These are phyloP conservation scores for Lampropteryx suffumata DNA, from an alignment of 2,888 invertebrate species.

Conservation along the genomic window DNA sequence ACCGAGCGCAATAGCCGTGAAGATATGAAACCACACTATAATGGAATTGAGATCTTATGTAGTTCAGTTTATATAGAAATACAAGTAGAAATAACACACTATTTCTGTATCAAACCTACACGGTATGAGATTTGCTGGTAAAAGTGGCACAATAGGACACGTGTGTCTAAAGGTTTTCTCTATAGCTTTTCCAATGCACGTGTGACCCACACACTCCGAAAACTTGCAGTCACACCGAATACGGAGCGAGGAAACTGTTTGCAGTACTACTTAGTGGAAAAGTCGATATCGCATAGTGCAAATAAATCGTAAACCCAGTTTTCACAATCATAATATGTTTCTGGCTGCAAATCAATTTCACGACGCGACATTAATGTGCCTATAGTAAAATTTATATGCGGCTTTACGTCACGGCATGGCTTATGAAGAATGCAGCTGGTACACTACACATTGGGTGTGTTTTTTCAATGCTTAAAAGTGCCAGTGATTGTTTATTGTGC, in stretches of 20 bases:
- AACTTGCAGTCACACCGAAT: neutral
- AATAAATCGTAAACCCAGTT: conserved; percentile 83
- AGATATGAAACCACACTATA: conserved; percentile 41
- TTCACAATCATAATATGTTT: conserved; percentile 83
- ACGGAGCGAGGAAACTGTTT: neutral
- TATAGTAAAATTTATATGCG: conserved; percentile 82
- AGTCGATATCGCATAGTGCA: conserved; percentile 76
- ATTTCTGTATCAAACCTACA: no score
- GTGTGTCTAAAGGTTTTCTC: neutral
- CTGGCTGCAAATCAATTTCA: conserved; percentile 82
- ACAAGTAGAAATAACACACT: neutral
- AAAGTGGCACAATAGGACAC: neutral
- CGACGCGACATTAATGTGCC: conserved; percentile 81
- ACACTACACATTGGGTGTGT: neutral
- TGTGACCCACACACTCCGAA: neutral
- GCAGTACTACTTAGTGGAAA: conserved; percentile 70
- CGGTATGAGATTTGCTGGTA: no score
- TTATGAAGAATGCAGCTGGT: conserved; percentile 11
- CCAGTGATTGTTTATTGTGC: no score
- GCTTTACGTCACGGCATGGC: conserved; percentile 64
- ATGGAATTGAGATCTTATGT: conserved; percentile 1
- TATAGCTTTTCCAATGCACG: neutral
- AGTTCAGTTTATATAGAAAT: conserved; percentile 5
- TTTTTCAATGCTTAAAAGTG: no score
- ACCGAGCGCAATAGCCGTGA: conserved; percentile 53